Conservation (phyloP, 2,113 vertebrate species). For the Nibea coibor region DNA sequence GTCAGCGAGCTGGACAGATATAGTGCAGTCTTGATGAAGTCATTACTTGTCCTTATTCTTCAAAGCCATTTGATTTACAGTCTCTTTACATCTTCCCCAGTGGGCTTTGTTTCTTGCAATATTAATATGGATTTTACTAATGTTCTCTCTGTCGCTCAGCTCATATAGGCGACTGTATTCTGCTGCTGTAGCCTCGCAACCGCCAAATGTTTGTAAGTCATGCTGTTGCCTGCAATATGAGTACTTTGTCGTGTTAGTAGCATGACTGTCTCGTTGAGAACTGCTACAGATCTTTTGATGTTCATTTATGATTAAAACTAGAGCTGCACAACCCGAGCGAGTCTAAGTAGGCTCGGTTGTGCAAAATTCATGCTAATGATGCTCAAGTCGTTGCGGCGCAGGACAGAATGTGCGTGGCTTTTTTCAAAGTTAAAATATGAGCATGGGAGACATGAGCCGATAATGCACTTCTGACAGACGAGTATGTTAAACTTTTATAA, state of each 20-base stretch:
- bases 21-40: conserved; percentile 42
- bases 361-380: conserved; percentile 67
- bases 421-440: conserved; percentile 45
- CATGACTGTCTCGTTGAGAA: not conserved
- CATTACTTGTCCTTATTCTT: conserved; percentile 41
- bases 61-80: conserved; percentile 29
- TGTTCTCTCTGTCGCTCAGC: conserved; percentile 6
- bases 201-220: not conserved
- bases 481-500: conserved; percentile 51
- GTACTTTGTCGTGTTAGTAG: not conserved
- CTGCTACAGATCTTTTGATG: conserved; percentile 30
- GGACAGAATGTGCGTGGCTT: conserved; percentile 7
- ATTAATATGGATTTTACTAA: conserved; percentile 32
- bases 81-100: conserved; percentile 20
- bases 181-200: not conserved
- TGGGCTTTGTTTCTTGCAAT: conserved; percentile 32
- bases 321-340: conserved; percentile 18
- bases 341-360: conserved; percentile 28
- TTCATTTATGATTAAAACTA: conserved; percentile 51
- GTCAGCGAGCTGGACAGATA: conserved; percentile 5
- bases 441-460: conserved; percentile 37
- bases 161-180: not conserved
- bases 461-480: conserved; percentile 31
- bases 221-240: not conserved
- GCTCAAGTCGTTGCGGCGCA: conserved; percentile 11